Conservation (phyloP, 2,888 invertebrate genomes). For the Polyommatus icarus region DNA sequence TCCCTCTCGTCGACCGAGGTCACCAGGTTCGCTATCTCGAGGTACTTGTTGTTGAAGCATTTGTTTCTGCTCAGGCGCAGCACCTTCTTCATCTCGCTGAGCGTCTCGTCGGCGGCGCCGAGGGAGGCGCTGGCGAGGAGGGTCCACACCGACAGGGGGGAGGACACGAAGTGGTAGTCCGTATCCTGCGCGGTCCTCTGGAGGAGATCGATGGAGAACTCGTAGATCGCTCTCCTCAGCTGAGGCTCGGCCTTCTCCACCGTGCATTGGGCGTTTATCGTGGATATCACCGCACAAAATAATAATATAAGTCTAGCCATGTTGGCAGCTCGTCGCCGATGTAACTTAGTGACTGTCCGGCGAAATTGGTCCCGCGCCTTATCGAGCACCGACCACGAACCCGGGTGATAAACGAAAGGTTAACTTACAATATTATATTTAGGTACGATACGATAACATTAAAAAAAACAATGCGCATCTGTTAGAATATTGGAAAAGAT, state of each 20-base stretch:
- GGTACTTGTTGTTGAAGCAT: slow-evolving; percentile 63
- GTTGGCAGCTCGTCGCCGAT: slow-evolving; percentile 32
- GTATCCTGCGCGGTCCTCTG: slow-evolving; percentile 52
- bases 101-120: slow-evolving; percentile 57
- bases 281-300: slow-evolving; percentile 42
- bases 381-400: slow-evolving; percentile 28
- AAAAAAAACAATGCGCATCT: background rate
- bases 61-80: slow-evolving; percentile 52
- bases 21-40: slow-evolving; percentile 51
- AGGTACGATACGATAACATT: slow-evolving; percentile 2
- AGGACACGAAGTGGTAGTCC: slow-evolving; percentile 64
- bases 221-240: slow-evolving; percentile 47
- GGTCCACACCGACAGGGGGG: slow-evolving; percentile 64
- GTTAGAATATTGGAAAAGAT: background rate
- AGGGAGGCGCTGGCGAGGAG: slow-evolving; percentile 57
- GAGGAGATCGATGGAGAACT: slow-evolving; percentile 46
- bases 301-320: slow-evolving; percentile 43
- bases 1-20: slow-evolving; percentile 41
- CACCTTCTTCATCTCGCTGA: slow-evolving; percentile 54
- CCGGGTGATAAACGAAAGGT: slow-evolving; percentile 30
- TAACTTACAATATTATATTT: slow-evolving; percentile 27
- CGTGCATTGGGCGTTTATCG: slow-evolving; percentile 44
- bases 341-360: slow-evolving; percentile 34
- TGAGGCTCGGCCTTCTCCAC: slow-evolving; percentile 41
- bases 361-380: slow-evolving; percentile 9